Conservation (phyloP, 2,888 invertebrate species). For the Ametastegia equiseti region DNA sequence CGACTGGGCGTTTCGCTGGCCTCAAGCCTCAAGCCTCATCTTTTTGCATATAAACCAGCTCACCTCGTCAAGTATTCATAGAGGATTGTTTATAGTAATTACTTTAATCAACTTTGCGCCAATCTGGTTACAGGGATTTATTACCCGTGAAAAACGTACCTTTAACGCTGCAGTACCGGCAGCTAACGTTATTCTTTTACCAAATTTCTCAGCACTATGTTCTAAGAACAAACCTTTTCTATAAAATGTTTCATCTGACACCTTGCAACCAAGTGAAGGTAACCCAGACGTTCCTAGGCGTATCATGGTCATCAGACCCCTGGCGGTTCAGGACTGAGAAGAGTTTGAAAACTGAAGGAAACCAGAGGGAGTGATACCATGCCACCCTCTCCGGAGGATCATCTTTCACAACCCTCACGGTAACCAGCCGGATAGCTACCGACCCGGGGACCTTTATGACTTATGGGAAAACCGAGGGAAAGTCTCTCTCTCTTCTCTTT, state of each 20-base stretch:
- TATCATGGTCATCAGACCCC: slow-evolving; percentile 19
- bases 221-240: not conserved
- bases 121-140: slow-evolving; percentile 32
- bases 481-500: slow-evolving; percentile 43
- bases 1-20: not conserved
- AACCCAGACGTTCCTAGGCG: not conserved
- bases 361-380: slow-evolving; percentile 56
- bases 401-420: slow-evolving; percentile 58
- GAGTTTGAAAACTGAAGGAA: slow-evolving; percentile 43
- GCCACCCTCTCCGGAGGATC: slow-evolving; percentile 58
- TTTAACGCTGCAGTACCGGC: not conserved
- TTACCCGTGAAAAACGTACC: not conserved
- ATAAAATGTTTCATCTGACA: not conserved
- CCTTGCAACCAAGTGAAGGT: not conserved
- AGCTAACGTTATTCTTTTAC: not conserved
- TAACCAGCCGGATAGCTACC: slow-evolving; percentile 40
- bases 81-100: slow-evolving; percentile 53
- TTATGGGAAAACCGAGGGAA: slow-evolving; percentile 59
- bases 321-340: not conserved
- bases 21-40: slow-evolving; percentile 7
- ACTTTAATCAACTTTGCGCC: slow-evolving; percentile 52
- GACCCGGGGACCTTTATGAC: slow-evolving; percentile 61
- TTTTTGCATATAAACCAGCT: slow-evolving; percentile 43
- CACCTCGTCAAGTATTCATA: slow-evolving; percentile 44
- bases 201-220: not conserved